phyloP scores from a whole-genome alignment of 1,140 invertebrate species.

The Condylostylus longicornis region DNA sequence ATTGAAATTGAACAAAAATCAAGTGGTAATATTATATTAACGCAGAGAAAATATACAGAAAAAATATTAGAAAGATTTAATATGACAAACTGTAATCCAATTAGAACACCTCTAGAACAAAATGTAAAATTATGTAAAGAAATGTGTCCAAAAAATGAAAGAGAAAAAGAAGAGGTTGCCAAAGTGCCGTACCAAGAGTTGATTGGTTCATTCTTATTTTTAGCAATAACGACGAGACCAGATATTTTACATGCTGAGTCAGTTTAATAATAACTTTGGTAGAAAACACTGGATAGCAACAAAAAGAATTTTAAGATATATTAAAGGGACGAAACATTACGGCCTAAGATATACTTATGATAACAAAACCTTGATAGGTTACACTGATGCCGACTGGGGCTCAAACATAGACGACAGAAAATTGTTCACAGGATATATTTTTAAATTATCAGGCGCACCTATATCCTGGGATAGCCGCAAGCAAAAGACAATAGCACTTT shows the following conservation, averaged over 20 bases:
- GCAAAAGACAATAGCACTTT: constrained; percentile 18
- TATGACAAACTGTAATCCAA: not conserved
- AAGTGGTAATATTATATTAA: not conserved
- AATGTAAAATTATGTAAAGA: not conserved
- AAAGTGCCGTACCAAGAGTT: constrained; percentile 12
- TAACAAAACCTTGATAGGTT: constrained; percentile 10
- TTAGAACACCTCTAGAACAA: not conserved
- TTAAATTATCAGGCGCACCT: constrained; percentile 11
- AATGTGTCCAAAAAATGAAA: constrained; percentile 1
- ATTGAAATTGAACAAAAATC: not conserved
- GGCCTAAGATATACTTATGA: constrained; percentile 13
- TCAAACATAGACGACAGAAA: constrained; percentile 16
- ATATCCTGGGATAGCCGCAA: constrained; percentile 18
- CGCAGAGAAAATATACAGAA: not conserved
- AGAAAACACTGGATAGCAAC: constrained; percentile 25
- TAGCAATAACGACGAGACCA: constrained; percentile 23
- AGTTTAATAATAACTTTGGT: constrained; percentile 22
- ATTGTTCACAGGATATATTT: constrained; percentile 22
- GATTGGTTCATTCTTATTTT: constrained; percentile 20
- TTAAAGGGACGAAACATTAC: constrained; percentile 26
- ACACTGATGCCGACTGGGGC: constrained; percentile 30
- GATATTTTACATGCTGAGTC: constrained; percentile 30
- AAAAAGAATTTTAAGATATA: constrained; percentile 31
- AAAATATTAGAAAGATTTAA: not conserved
- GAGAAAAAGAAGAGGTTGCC: constrained; percentile 2